Base-by-base conservation (phyloP, 2,888 invertebrate genomes). In the Lissonota sp. region DNA sequence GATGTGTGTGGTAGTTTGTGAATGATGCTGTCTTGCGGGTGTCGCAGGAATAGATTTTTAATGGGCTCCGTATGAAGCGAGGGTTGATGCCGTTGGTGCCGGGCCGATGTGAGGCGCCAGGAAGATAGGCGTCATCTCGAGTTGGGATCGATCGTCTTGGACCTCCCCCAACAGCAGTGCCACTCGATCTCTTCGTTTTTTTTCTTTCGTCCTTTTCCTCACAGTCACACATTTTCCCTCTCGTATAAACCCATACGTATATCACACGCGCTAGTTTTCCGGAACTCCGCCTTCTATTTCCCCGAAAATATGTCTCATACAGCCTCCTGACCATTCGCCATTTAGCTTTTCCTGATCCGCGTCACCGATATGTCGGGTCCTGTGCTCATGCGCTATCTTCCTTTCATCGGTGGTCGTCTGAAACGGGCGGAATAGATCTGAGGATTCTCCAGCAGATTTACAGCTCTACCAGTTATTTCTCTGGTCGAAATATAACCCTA, bases 101-200 rank as follows among this genome's bases (percentile, higher is more conserved):
- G 80, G 74, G 77, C 82, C 60, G 42, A 26, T 73, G 82, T 69
- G 76, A 79, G 88, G 90, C 91, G 90, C 90, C 90, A 87, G 84
- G 79, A 82, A 88, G 85, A 81, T 83, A 86, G 91, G 91, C 92
- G 91, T 91, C 92, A 91, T 91, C 91, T 91, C 89, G 84, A 79
- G 75, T 75, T 80, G 90, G 90, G 89, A 91, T 92, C 91, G 80
- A 82, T 84, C 83, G 88, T 88, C 88, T 89, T 89, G 81, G 84
- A 84, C 85, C 86, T 84, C 86, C 84, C 83, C 77, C 84, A 80
- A 78, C 80, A 71, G 75, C 62, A 73, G 66, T 79, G 73, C 71
- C 79, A 82, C 83, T 83, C 72, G 74, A 84, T 83, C 83, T 84
- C 78, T 66, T 73, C 75, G 76, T 75, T 73, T 64, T 77, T 16